Evolutionary conservation across 2,888 invertebrate species (phyloP).

Genomic region (Brachypalpus laphriformis): DNA sequence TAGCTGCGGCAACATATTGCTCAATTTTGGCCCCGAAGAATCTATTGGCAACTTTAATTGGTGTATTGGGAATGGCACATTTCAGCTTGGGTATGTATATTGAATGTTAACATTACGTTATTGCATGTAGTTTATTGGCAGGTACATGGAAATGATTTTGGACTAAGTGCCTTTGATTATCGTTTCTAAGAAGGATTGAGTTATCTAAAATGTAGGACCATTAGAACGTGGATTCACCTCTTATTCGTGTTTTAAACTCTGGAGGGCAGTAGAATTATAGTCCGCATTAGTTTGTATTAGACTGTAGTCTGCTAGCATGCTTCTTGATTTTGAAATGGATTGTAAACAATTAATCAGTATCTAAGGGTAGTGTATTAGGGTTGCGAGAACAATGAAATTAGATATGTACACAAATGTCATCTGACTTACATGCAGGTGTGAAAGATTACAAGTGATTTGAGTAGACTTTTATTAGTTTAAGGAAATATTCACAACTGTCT

Average conservation of each 20-base stretch:
- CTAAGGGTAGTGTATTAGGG: neutral
- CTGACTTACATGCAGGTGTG: neutral
- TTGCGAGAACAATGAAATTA: neutral
- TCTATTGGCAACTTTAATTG: constrained; percentile 92
- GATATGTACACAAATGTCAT: neutral
- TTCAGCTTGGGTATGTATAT: constrained; percentile 87
- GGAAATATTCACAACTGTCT: too few species aligned
- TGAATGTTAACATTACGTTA: constrained; percentile 28
- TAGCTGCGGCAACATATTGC: constrained; percentile 94
- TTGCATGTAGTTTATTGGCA: constrained; percentile 11
- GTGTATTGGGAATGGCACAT: constrained; percentile 93
- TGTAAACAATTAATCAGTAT: neutral
- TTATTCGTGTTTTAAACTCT: neutral
- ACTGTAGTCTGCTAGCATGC: neutral
- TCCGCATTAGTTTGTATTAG: neutral
- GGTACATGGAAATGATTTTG: neutral
- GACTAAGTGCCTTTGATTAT: neutral
- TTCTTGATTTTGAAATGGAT: neutral
- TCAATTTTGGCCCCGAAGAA: constrained; percentile 92
- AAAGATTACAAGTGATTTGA: neutral
- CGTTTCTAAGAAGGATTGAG: constrained; percentile 1
- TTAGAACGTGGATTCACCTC: neutral
- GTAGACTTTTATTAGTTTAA: neutral
- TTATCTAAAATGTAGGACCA: neutral
- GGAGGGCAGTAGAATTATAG: neutral